These are phyloP conservation scores for Xestia rhomboidea DNA, from an alignment of 2,888 invertebrate species.

Conservation along the genomic window DNA sequence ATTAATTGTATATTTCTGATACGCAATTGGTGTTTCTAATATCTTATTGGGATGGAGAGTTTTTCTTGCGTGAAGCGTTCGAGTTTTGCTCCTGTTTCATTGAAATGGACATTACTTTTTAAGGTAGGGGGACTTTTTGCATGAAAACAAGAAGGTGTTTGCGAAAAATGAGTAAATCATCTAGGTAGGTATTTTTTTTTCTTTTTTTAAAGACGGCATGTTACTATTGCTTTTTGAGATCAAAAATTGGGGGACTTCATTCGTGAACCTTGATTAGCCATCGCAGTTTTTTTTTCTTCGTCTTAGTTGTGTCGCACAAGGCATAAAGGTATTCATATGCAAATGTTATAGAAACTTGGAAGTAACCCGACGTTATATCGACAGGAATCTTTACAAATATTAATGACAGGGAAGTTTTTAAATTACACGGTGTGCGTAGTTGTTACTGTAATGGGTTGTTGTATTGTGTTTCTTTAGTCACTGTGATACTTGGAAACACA, in stretches of 20 bases:
- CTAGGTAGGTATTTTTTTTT: background rate
- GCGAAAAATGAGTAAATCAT: constrained; percentile 44
- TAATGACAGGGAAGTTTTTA: constrained; percentile 66
- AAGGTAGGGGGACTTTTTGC: constrained; percentile 45
- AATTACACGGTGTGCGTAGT: constrained; percentile 69
- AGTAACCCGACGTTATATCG: constrained; percentile 67
- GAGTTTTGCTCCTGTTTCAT: constrained; percentile 54
- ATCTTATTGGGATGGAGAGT: constrained; percentile 63
- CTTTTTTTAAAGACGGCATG: background rate
- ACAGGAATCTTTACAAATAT: constrained; percentile 70
- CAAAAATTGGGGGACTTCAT: constrained; percentile 36
- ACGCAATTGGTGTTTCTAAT: constrained; percentile 65
- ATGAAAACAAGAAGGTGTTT: constrained; percentile 35
- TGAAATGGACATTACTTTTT: constrained; percentile 56
- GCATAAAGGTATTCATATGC: constrained; percentile 74
- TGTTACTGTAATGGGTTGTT: constrained; percentile 43
- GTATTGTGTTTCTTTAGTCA: constrained; percentile 44
- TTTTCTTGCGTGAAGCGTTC: constrained; percentile 60
- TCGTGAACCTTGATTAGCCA: constrained; percentile 41
- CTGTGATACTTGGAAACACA: constrained; percentile 21
- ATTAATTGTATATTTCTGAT: constrained; percentile 78
- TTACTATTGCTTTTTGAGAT: constrained; percentile 24
- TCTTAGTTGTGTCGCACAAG: constrained; percentile 44
- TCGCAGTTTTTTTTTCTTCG: constrained; percentile 52
- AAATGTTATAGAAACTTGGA: constrained; percentile 71